Conservation (phyloP, 1,140 invertebrate genomes). For the Neodiprion fabricii region DNA sequence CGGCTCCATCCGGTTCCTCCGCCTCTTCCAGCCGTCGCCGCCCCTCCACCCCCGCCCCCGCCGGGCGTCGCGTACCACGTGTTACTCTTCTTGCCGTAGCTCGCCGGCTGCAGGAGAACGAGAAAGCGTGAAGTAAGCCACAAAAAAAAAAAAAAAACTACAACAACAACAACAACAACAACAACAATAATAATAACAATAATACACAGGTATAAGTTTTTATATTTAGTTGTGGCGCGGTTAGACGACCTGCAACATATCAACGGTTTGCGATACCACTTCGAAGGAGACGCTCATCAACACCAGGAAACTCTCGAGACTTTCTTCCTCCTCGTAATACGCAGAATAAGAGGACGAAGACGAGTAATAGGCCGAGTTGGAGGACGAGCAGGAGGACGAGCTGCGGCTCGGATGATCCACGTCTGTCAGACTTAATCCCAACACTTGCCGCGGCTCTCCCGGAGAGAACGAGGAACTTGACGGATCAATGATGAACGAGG, state of each 20-base stretch:
- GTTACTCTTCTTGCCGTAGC: constrained; percentile 87
- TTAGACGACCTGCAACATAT: constrained; percentile 57
- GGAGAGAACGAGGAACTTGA: constrained; percentile 57
- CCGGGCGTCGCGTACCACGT: constrained; percentile 79
- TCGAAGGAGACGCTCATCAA: constrained; percentile 63
- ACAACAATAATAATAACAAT: too few species aligned
- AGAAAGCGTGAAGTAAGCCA: not conserved
- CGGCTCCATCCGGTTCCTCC: constrained; percentile 69
- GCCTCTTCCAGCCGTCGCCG: constrained; percentile 54
- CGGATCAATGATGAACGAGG: constrained; percentile 58
- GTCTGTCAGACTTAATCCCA: not conserved
- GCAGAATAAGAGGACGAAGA: not conserved
- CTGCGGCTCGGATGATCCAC: not conserved
- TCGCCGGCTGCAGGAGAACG: constrained; percentile 69
- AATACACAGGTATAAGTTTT: too few species aligned
- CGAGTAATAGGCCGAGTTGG: not conserved
- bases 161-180: not conserved
- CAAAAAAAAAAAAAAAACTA: constrained; percentile 1
- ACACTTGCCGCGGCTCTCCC: constrained; percentile 11
- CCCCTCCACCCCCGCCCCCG: constrained; percentile 60
- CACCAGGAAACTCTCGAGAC: constrained; percentile 54
- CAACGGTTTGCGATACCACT: constrained; percentile 59
- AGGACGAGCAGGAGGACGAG: not conserved
- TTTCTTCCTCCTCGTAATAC: constrained; percentile 27
- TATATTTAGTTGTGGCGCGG: too few species aligned